These are phyloP conservation scores for Xiphydria camelus DNA, from an alignment of 2,888 invertebrate species.

Conservation along the genomic window DNA sequence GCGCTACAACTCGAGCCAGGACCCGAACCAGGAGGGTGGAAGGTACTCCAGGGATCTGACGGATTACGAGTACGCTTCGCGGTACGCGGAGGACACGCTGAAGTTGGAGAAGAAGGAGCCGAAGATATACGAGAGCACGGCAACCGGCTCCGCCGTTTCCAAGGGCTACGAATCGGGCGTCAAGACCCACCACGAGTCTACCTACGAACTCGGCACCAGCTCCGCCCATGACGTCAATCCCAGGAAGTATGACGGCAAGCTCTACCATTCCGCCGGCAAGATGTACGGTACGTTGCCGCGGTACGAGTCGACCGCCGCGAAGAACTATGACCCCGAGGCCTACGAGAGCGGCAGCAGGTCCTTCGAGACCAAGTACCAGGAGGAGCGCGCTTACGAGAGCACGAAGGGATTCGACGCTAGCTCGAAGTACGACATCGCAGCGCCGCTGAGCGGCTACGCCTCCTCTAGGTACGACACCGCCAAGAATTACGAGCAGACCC, in stretches of 20 bases:
- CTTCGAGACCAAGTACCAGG: slow-evolving; percentile 37
- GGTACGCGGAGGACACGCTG: slow-evolving; percentile 52
- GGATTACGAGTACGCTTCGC: slow-evolving; percentile 49
- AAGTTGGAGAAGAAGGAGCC: slow-evolving; percentile 51
- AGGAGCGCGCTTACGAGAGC: slow-evolving; percentile 29
- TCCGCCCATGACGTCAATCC: slow-evolving; percentile 35
- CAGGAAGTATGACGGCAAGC: slow-evolving; percentile 40
- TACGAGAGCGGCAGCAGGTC: slow-evolving; percentile 23
- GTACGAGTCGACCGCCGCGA: slow-evolving; percentile 33
- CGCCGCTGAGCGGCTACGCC: slow-evolving; percentile 6
- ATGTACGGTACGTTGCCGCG: slow-evolving; percentile 54
- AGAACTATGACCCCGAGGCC: slow-evolving; percentile 18
- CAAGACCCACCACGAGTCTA: slow-evolving; percentile 50
- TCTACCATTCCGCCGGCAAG: slow-evolving; percentile 46
- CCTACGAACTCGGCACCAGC: slow-evolving; percentile 46
- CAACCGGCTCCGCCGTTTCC: no score
- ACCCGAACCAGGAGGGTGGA: slow-evolving; percentile 36
- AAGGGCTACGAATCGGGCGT: slow-evolving; percentile 54
- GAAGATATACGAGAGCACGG: slow-evolving; percentile 44
- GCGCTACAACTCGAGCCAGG: slow-evolving; percentile 31
- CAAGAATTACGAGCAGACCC: slow-evolving; percentile 52
- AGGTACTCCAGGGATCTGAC: slow-evolving; percentile 51
- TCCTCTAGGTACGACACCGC: slow-evolving; percentile 48
- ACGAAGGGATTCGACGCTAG: slow-evolving; percentile 32
- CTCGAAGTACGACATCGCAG: slow-evolving; percentile 43